Conservation (phyloP, 2,797 vertebrate species). For the Halcyon smyrnensis region DNA sequence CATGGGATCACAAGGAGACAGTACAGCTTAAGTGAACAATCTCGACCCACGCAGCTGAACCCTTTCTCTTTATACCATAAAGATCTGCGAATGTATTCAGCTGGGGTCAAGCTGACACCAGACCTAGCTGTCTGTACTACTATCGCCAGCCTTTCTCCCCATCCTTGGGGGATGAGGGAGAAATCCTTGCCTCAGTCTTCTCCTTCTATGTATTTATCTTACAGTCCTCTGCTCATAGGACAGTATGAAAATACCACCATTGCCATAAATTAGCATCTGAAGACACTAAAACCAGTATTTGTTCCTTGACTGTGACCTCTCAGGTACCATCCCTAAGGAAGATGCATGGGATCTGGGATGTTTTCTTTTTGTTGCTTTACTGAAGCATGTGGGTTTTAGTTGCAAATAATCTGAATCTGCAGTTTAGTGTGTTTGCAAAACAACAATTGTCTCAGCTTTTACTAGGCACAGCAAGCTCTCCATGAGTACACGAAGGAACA, state of each 20-base stretch:
- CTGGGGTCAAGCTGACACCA: background rate
- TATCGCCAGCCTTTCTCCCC: background rate
- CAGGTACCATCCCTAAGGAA: background rate
- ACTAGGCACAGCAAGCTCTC: background rate
- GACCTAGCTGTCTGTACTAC: background rate
- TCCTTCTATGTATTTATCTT: background rate
- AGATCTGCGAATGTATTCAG: background rate
- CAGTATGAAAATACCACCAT: background rate
- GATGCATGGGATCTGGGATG: no score
- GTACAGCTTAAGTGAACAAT: background rate
- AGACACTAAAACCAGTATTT: background rate
- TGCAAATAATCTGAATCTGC: background rate
- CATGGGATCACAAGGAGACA: background rate
- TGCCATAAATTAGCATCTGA: background rate
- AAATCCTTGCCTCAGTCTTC: background rate
- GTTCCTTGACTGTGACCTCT: background rate
- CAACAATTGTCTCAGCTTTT: background rate
- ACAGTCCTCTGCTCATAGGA: background rate
- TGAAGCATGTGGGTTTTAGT: background rate
- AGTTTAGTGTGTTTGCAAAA: background rate
- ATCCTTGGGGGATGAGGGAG: background rate
- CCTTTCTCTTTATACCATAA: background rate
- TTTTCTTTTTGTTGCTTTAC: background rate
- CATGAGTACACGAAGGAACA: background rate
- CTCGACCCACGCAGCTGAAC: background rate